phyloP scores from a whole-genome alignment of 2,113 vertebrate genomes.

The Microcebus lehilahytsara region DNA sequence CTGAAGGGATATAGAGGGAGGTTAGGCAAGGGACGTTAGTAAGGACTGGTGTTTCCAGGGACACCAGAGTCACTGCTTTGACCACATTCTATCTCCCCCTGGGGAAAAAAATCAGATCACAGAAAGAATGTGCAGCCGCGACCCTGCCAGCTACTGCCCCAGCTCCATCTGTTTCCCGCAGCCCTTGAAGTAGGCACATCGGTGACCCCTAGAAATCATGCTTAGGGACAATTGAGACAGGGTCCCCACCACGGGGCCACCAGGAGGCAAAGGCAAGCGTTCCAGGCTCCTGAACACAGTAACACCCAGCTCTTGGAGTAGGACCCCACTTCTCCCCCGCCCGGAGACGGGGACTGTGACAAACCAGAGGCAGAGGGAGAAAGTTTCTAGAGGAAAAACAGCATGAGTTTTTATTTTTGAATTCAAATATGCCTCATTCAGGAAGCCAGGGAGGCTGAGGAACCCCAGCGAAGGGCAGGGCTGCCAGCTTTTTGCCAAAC shows the following conservation, averaged over 20 bases:
- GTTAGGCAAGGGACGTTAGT: neutral
- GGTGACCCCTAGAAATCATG: neutral
- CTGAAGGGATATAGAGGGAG: neutral
- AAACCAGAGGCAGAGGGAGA: neutral
- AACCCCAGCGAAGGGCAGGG: neutral
- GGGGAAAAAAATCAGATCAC: neutral
- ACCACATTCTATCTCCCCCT: too few relatives aligned
- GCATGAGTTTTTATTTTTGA: neutral
- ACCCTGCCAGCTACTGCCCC: neutral
- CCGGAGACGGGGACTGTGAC: neutral
- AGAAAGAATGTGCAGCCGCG: neutral
- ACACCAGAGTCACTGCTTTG: neutral
- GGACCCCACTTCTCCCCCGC: neutral
- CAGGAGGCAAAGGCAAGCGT: neutral
- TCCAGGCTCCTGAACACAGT: neutral
- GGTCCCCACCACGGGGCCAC: neutral
- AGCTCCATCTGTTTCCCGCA: neutral
- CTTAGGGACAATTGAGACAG: too few relatives aligned
- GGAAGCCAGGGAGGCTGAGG: neutral
- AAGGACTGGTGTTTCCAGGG: neutral
- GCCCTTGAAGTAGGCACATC: too few relatives aligned
- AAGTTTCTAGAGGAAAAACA: neutral
- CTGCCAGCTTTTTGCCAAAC: neutral
- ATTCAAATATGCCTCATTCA: neutral
- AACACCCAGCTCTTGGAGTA: neutral